These are phyloP conservation scores for Capitulum mitella DNA, from an alignment of 2,888 invertebrate species.

Conservation along the genomic window DNA sequence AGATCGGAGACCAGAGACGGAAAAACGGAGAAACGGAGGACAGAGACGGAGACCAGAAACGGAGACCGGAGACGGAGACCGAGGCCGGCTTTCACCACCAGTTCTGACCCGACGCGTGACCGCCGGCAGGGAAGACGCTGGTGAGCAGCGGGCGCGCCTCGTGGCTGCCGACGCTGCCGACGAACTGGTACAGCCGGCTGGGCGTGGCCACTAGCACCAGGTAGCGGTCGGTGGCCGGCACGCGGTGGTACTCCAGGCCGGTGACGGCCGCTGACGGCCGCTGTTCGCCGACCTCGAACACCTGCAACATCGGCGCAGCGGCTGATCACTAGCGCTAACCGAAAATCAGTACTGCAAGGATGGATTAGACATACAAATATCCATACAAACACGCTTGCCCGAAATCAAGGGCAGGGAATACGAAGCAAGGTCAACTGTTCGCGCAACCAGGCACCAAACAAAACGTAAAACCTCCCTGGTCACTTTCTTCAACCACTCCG, in stretches of 20 bases:
- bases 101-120: constrained; percentile 39
- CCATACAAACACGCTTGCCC: too few relatives aligned
- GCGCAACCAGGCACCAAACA: too few relatives aligned
- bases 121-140: constrained; percentile 60
- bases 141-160: constrained; percentile 74
- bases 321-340: too few relatives aligned
- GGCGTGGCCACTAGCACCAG: constrained; percentile 77
- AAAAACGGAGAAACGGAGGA: constrained; percentile 30
- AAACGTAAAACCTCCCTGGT: too few relatives aligned
- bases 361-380: too few relatives aligned
- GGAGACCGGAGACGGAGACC: constrained; percentile 52
- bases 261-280: constrained; percentile 56
- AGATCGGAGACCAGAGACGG: too few relatives aligned
- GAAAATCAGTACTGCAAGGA: too few relatives aligned
- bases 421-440: too few relatives aligned
- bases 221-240: constrained; percentile 63
- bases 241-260: constrained; percentile 73
- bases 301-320: too few relatives aligned
- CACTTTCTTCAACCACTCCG: too few relatives aligned
- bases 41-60: constrained; percentile 52
- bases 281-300: constrained; percentile 78
- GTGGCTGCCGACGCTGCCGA: constrained; percentile 59
- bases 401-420: too few relatives aligned
- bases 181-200: constrained; percentile 77
- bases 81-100: too few relatives aligned